These are phyloP conservation scores for Syngnathus rostellatus DNA, from an alignment of 2,797 vertebrate species.

Conservation along the genomic window DNA sequence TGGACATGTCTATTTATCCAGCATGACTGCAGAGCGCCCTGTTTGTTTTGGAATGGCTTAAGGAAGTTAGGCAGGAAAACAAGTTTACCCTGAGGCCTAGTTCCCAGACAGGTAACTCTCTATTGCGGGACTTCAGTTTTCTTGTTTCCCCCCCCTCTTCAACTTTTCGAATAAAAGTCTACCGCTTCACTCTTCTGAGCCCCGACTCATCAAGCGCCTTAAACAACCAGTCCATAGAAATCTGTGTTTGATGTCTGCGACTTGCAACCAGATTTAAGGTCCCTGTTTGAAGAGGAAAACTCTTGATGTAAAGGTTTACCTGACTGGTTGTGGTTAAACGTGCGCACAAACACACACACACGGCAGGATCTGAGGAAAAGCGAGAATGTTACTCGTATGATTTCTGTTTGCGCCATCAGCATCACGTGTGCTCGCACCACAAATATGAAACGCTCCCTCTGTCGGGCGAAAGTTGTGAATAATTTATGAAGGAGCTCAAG, in stretches of 20 bases:
- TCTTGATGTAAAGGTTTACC: constrained; percentile 69
- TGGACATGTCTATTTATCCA: constrained; percentile 66
- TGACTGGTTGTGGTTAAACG: constrained; percentile 40
- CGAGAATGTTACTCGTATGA: constrained; percentile 30
- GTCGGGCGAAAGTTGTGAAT: constrained; percentile 49
- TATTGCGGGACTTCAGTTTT: constrained; percentile 48
- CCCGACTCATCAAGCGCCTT: constrained; percentile 43
- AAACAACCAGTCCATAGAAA: constrained; percentile 57
- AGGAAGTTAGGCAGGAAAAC: constrained; percentile 72
- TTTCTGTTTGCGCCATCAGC: constrained; percentile 43
- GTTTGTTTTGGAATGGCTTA: constrained; percentile 70
- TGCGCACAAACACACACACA: constrained; percentile 7
- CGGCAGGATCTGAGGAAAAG: constrained; percentile 21
- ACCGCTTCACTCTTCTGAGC: constrained; percentile 44
- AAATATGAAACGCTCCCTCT: constrained; percentile 58
- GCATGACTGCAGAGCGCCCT: constrained; percentile 58
- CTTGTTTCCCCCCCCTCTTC: constrained; percentile 21
- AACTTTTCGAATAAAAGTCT: constrained; percentile 45
- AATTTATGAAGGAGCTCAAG: constrained; percentile 54
- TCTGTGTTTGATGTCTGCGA: constrained; percentile 59
- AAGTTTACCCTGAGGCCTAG: constrained; percentile 68
- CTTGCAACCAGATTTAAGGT: constrained; percentile 38
- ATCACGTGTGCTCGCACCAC: constrained; percentile 47
- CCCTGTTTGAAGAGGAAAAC: constrained; percentile 61
- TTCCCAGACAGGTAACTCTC: constrained; percentile 64